A percentile compares a stretch with the other conserved stretches of the same genome.
Evolutionary conservation across 2,888 invertebrate genomes (phyloP).

Genomic region (Nemurella pictetii): DNA sequence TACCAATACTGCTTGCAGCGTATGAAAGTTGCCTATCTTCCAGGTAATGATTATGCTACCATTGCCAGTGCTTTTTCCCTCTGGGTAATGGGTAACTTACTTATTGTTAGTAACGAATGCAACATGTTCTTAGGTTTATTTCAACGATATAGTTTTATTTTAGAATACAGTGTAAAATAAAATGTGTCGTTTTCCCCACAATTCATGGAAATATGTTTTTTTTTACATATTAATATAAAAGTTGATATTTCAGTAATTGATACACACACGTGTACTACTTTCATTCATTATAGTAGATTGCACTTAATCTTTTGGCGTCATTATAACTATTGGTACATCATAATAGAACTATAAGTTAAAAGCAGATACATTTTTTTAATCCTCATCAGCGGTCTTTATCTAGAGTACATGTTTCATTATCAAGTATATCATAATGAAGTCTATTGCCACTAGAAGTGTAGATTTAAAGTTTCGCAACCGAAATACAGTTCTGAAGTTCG

Average conservation of each 20-base stretch:
- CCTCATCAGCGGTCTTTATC: not conserved
- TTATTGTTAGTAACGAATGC: too few species aligned
- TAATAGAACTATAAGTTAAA: not conserved
- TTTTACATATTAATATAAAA: too few species aligned
- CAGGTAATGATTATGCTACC: too few species aligned
- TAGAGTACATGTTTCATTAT: not conserved
- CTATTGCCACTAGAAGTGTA: not conserved
- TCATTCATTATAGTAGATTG: not conserved
- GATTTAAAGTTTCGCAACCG: not conserved
- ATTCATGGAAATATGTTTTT: too few species aligned
- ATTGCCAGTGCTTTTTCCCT: too few species aligned
- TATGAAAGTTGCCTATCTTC: not conserved
- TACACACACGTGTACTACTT: not conserved
- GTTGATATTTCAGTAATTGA: too few species aligned
- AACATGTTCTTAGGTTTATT: too few species aligned
- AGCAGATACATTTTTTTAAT: not conserved
- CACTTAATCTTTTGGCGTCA: not conserved
- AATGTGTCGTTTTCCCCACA: too few species aligned
- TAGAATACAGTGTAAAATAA: not conserved
- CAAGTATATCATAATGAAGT: not conserved
- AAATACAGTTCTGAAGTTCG: not conserved
- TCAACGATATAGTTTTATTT: not conserved
- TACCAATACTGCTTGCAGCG: too few species aligned
- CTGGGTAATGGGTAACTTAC: too few species aligned
- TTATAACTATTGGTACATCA: not conserved